These are phyloP conservation scores for Tiliqua scincoides DNA, from an alignment of 2,113 vertebrate species.

Conservation along the genomic window DNA sequence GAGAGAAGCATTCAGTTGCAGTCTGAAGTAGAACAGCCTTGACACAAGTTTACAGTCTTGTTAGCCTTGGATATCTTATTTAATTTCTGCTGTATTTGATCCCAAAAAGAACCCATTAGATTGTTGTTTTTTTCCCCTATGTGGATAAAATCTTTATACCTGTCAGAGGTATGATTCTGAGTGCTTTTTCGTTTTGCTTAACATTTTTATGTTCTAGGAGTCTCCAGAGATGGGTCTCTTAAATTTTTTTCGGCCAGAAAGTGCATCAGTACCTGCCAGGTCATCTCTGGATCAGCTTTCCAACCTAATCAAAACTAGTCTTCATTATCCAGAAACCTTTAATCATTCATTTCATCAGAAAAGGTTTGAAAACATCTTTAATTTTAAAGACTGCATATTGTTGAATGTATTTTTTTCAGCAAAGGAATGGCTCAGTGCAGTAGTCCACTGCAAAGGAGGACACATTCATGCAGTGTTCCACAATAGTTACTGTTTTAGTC, in stretches of 20 bases:
- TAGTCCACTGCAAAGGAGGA: neutral
- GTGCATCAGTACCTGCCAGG: constrained; percentile 75
- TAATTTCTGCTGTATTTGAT: neutral
- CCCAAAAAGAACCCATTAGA: neutral
- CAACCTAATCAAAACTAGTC: constrained; percentile 91
- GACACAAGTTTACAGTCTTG: neutral
- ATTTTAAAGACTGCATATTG: neutral
- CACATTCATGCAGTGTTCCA: no score
- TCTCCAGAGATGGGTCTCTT: constrained; percentile 90
- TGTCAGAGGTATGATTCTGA: neutral
- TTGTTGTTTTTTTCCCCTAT: neutral
- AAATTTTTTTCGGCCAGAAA: constrained; percentile 89
- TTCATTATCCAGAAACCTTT: constrained; percentile 93
- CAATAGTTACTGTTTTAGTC: no score
- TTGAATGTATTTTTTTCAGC: neutral
- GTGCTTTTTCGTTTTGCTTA: neutral
- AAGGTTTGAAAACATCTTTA: constrained; percentile 78
- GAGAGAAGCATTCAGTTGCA: neutral
- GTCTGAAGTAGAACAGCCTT: neutral
- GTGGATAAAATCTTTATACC: neutral
- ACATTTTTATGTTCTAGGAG: constrained; percentile 80
- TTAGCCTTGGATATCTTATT: neutral
- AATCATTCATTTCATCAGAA: constrained; percentile 88
- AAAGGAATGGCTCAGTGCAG: neutral
- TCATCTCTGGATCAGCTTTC: constrained; percentile 89